Percentiles rank a stretch among this genome's conserved stretches.
phyloP scores from a whole-genome alignment of 1,140 invertebrate genomes.

The Ips nitidus region DNA sequence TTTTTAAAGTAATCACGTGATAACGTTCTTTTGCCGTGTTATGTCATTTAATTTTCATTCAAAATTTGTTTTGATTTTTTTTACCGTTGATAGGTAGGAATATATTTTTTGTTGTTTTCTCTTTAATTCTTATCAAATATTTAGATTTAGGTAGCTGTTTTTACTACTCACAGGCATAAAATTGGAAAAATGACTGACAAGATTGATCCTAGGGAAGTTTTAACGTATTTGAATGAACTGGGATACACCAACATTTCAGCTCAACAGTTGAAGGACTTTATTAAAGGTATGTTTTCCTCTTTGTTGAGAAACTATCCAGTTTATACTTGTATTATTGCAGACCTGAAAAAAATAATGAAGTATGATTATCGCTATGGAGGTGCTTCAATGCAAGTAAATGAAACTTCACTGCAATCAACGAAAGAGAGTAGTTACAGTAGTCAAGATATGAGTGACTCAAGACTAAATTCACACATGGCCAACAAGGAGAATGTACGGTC shows the following conservation, averaged over 20 bases:
- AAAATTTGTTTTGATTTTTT: no score
- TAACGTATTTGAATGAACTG: conserved; percentile 56
- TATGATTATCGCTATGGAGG: conserved; percentile 49
- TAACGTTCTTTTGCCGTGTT: no score
- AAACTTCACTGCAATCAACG: background rate
- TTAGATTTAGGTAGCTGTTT: no score
- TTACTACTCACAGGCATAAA: no score
- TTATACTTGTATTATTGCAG: conserved; percentile 48
- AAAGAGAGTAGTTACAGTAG: background rate
- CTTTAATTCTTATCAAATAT: no score
- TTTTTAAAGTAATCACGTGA: no score
- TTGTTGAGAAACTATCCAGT: background rate
- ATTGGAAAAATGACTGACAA: conserved; percentile 39
- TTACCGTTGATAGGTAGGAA: no score
- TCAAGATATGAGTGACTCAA: no score
- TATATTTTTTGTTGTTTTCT: no score
- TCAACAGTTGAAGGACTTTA: conserved; percentile 57
- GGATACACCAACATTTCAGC: conserved; percentile 56
- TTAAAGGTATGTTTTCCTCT: conserved; percentile 50
- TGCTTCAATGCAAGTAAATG: background rate
- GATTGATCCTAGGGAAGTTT: conserved; percentile 55
- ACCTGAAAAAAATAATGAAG: conserved; percentile 61
- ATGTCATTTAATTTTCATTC: no score
- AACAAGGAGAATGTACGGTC: no score
- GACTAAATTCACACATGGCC: no score